Evolutionary conservation across 1,140 invertebrate species (phyloP).

Genomic region (Drosophila bipectinata): DNA sequence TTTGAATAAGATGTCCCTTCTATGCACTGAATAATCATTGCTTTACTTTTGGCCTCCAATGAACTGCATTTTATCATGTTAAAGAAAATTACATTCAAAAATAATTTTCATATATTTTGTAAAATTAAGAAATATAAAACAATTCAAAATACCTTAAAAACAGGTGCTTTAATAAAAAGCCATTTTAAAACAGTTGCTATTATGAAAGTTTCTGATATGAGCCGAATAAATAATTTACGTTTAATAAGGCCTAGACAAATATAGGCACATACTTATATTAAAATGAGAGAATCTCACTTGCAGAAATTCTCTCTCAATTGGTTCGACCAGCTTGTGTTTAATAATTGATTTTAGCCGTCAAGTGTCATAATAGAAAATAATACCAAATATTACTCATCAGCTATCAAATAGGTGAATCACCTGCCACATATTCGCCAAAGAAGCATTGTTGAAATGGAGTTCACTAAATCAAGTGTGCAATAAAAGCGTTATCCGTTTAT

Average conservation of each 20-base stretch:
- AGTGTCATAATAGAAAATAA: background rate
- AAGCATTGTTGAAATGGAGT: conserved; percentile 1
- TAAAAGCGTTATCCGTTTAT: conserved; percentile 31
- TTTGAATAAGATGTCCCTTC: no score
- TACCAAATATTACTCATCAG: conserved; percentile 25
- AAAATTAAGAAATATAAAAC: background rate
- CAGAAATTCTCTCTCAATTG: background rate
- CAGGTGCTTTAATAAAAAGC: background rate
- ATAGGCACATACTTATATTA: background rate
- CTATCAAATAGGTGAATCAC: conserved; percentile 29
- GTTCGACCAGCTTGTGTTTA: conserved; percentile 5
- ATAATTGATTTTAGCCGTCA: conserved; percentile 5
- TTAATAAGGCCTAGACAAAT: background rate
- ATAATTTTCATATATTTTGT: no score
- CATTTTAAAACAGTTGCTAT: background rate
- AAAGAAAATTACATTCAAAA: no score
- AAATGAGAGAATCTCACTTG: background rate
- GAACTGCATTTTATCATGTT: no score
- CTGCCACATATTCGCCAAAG: background rate
- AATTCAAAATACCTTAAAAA: background rate
- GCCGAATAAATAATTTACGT: conserved; percentile 3
- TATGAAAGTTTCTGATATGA: conserved; percentile 1
- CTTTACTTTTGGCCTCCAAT: no score
- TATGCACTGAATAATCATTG: no score
- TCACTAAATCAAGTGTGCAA: conserved; percentile 44